Base-by-base conservation (phyloP, 1,140 invertebrate genomes). In the Hycleus cichorii region DNA sequence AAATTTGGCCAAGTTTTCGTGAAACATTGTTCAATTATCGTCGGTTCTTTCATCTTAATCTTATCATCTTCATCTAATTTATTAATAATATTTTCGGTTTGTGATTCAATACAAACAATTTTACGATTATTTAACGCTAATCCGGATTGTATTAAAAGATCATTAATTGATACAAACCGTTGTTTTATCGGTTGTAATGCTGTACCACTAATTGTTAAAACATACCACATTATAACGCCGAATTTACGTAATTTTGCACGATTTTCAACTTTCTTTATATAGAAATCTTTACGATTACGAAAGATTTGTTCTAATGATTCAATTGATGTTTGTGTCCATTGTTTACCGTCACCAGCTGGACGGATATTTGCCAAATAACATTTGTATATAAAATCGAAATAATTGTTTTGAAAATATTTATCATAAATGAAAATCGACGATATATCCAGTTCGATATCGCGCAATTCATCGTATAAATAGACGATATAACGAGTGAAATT, bases 301-400 rank as follows among this genome's bases (percentile, higher is more conserved):
- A 60, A 60, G n/a, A 51, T 57, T 45, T 48, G 55, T 46, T 67
- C 57, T 12, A 67, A 50, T 7, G 61, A 52, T 58, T 67, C 65
- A 7, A 57, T 59, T n/a, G 65, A 60, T 5, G 60, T 47, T 32
- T 46, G 49, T 47, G 60, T 63, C 65, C 65, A 67, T 27, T 60
- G 60, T 5, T 58, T 60, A 27, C 49, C 43, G 8, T 58, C 65
- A 3, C 65, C 65, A 6, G 65, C 63, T 1, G 65, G 65, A 43
- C 39, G 58, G 38, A 67, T 59, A 47, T 63, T 55, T 6, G 60
- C 51, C 38, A 67, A 49, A 59, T 63, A 58, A 24, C 59, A 44
- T 49, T 61, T 64, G 8, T 38, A 49, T 0, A 56, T 51, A n/a
- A 56, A 39, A 27, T 51, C 44, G 10, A 10, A 57, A 2, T 32